A percentile compares a stretch with the other conserved stretches of the same genome.
phyloP scores from a whole-genome alignment of 2,888 invertebrate genomes.

The Escarpia spicata region DNA sequence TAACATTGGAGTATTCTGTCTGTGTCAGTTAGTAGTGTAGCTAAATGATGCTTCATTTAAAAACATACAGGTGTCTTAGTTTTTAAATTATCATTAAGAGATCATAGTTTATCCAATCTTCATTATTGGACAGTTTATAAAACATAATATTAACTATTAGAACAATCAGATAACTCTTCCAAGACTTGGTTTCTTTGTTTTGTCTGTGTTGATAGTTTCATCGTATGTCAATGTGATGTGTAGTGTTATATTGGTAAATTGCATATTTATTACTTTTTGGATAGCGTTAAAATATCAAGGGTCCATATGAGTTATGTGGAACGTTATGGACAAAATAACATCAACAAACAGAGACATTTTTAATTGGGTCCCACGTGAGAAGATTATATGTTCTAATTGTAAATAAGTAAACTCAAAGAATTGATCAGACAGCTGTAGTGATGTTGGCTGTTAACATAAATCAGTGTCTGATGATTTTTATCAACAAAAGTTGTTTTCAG shows the following conservation, averaged over 20 bases:
- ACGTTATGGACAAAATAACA: background rate
- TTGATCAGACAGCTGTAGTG: background rate
- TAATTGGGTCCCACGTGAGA: no score
- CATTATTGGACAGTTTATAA: no score
- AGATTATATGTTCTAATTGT: background rate
- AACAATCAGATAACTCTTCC: background rate
- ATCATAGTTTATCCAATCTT: background rate
- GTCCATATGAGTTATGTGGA: background rate
- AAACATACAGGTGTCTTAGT: background rate
- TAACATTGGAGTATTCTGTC: background rate
- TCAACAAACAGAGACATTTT: background rate
- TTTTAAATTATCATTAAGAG: background rate
- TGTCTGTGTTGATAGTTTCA: background rate
- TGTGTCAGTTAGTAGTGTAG: background rate
- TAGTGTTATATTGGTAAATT: background rate
- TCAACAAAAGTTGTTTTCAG: background rate
- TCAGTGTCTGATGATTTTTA: no score
- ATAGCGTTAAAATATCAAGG: background rate
- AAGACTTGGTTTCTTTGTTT: background rate
- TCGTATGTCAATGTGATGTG: background rate
- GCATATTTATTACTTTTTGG: background rate
- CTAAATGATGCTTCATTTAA: background rate
- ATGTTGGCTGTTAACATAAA: background rate
- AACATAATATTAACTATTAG: background rate
- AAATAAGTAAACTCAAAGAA: background rate